These are phyloP conservation scores for Pardosa pseudoannulata DNA, from an alignment of 2,888 invertebrate species.

Conservation along the genomic window DNA sequence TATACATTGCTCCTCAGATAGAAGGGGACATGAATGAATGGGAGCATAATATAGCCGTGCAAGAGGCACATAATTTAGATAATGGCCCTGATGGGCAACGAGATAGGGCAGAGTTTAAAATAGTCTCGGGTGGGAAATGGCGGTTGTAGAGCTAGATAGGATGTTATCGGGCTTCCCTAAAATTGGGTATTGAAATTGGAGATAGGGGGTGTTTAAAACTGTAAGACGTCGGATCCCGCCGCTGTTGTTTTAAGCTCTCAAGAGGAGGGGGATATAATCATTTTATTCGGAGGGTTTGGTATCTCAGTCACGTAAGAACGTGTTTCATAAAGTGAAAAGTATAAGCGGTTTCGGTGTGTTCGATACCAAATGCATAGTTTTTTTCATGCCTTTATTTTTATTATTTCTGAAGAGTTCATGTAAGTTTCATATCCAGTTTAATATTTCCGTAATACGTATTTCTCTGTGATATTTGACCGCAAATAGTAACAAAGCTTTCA, in stretches of 20 bases:
- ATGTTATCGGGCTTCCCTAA: neutral
- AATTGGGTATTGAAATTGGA: neutral
- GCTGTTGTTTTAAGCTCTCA: neutral
- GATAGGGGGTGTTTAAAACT: neutral
- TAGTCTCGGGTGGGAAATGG: neutral
- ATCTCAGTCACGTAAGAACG: no score
- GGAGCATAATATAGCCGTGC: neutral
- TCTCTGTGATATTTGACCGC: no score
- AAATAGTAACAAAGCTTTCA: no score
- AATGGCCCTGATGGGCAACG: neutral
- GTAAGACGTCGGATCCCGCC: neutral
- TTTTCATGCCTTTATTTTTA: no score
- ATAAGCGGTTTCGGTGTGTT: no score
- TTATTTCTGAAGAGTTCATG: no score
- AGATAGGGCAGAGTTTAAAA: neutral
- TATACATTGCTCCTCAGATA: neutral
- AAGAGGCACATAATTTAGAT: slow-evolving; percentile 12
- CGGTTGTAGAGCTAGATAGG: neutral
- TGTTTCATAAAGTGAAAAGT: no score
- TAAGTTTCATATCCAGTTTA: no score
- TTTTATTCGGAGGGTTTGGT: no score
- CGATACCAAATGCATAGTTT: no score
- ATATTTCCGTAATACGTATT: no score
- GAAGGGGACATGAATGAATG: neutral
- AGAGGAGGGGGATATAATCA: no score